Conservation (phyloP, 2,888 invertebrate genomes). For the Rhingia rostrata region DNA sequence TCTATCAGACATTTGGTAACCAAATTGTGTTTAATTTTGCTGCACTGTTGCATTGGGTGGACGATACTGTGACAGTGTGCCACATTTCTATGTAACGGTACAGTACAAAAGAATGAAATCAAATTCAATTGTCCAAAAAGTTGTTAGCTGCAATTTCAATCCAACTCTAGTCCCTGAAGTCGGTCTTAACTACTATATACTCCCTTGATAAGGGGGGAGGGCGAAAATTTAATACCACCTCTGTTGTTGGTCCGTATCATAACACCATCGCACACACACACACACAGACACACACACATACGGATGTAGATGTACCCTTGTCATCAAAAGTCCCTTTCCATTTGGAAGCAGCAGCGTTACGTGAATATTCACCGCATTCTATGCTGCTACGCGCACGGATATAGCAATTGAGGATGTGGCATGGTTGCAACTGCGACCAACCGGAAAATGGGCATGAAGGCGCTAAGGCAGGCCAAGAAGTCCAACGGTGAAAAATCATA, state of each 20-base stretch:
- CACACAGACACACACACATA: background rate
- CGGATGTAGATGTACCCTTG: background rate
- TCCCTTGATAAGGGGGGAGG: slow-evolving; percentile 36
- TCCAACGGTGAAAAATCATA: slow-evolving; percentile 67
- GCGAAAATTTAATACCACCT: slow-evolving; percentile 52
- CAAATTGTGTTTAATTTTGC: slow-evolving; percentile 46
- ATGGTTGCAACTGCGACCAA: slow-evolving; percentile 25
- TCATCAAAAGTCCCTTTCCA: slow-evolving; percentile 34
- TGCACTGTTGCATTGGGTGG: slow-evolving; percentile 51
- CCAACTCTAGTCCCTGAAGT: slow-evolving; percentile 19
- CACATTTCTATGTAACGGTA: slow-evolving; percentile 30
- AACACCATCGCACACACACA: background rate
- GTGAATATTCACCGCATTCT: slow-evolving; percentile 55
- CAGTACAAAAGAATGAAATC: slow-evolving; percentile 53
- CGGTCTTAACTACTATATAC: slow-evolving; percentile 41
- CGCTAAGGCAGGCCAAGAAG: slow-evolving; percentile 47
- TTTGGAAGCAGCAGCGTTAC: slow-evolving; percentile 21
- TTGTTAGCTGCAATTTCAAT: slow-evolving; percentile 50
- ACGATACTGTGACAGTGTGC: background rate
- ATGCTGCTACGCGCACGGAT: slow-evolving; percentile 37
- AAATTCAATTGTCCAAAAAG: slow-evolving; percentile 71
- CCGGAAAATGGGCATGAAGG: slow-evolving; percentile 40
- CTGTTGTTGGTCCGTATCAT: background rate
- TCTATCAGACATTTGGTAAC: slow-evolving; percentile 48
- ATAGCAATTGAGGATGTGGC: slow-evolving; percentile 59